Percentiles rank a stretch among this genome's conserved stretches.
phyloP scores from a whole-genome alignment of 2,113 vertebrate species.

The Connochaetes taurinus region DNA sequence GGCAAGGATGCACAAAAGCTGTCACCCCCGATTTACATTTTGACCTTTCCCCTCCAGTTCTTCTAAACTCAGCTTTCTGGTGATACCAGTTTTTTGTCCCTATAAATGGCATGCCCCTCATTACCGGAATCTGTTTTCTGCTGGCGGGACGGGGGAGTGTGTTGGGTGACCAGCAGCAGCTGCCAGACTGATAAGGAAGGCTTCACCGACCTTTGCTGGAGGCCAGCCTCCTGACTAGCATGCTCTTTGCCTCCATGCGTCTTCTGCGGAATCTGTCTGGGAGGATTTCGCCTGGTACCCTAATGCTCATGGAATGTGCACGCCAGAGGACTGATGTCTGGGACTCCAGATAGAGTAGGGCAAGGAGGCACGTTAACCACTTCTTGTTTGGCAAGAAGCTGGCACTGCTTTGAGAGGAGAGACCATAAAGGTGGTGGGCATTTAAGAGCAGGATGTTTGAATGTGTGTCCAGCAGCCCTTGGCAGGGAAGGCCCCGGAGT shows the following conservation, averaged over 20 bases:
- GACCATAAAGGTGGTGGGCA: rapidly evolving
- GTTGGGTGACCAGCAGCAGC: not conserved
- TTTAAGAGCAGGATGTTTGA: rapidly evolving
- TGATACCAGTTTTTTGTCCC: not conserved
- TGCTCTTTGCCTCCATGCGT: not conserved
- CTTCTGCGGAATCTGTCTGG: not conserved
- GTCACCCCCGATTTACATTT: not conserved
- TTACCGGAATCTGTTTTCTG: not conserved
- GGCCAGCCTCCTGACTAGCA: not conserved
- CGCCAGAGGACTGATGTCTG: rapidly evolving
- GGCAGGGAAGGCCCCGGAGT: not conserved
- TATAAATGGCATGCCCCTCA: not conserved
- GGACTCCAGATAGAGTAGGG: not conserved
- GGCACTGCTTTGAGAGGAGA: rapidly evolving
- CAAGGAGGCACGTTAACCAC: rapidly evolving
- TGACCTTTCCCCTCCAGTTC: not conserved
- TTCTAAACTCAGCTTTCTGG: not conserved
- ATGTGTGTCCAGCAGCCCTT: rapidly evolving
- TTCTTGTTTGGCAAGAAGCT: not conserved
- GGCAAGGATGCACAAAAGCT: not conserved
- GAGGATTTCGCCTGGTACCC: constrained; percentile 24
- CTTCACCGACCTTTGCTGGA: not conserved
- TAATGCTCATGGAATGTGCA: not conserved
- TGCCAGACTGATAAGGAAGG: not conserved
- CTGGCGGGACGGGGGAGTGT: not conserved